These are phyloP conservation scores for Pangasius djambal DNA, from an alignment of 2,797 vertebrate genomes.

Conservation along the genomic window DNA sequence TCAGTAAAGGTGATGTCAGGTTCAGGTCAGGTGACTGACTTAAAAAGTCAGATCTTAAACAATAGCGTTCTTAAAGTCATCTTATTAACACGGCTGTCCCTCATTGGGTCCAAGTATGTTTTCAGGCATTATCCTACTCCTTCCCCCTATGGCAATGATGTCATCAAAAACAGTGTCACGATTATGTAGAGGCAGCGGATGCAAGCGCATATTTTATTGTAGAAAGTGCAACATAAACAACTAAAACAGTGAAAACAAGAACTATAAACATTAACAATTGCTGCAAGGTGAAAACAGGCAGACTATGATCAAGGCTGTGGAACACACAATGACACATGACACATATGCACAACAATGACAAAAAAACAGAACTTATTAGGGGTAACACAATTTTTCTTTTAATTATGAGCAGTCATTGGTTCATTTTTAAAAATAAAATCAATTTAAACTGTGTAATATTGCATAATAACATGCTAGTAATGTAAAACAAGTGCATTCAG, in stretches of 20 bases:
- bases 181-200: no score
- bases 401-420: background rate
- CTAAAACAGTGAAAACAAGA: no score
- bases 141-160: background rate
- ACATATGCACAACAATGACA: no score
- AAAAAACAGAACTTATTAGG: no score
- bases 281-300: no score
- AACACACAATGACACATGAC: no score
- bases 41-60: background rate
- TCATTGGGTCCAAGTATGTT: background rate
- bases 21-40: slow-evolving; percentile 4
- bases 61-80: background rate
- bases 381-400: background rate
- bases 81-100: no score
- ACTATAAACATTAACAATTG: no score
- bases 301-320: no score
- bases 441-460: background rate
- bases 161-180: background rate
- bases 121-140: background rate
- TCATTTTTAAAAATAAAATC: background rate
- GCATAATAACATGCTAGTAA: background rate
- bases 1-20: slow-evolving; percentile 4
- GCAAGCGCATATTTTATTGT: no score
- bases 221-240: no score
- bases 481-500: background rate